Conservation (phyloP, 35 echinoderm and acorn worm genomes). For the Lytechinus pictus region DNA sequence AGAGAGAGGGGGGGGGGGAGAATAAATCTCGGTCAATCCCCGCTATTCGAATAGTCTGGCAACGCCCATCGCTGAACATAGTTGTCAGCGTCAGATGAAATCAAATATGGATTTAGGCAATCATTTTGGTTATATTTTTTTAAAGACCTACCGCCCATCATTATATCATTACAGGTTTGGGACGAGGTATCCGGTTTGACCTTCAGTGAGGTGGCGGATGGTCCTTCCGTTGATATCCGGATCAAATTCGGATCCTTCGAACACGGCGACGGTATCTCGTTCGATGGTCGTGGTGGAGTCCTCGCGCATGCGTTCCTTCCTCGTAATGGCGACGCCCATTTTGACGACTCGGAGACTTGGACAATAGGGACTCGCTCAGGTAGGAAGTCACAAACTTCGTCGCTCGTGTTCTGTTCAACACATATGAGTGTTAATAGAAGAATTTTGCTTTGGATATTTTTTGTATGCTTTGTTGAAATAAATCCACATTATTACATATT, state of each 20-base stretch:
- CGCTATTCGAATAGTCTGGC: no score
- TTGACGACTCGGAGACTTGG: conserved; percentile 81
- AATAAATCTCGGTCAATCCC: no score
- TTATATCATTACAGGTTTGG: conserved; percentile 68
- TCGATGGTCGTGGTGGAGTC: conserved; percentile 74
- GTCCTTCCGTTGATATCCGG: conserved; percentile 50
- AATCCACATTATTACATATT: no score
- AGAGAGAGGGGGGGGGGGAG: no score
- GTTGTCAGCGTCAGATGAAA: no score
- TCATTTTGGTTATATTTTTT: neutral
- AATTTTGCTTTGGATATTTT: no score
- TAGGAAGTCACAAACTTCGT: conserved; percentile 7
- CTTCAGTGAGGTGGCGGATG: conserved; percentile 50
- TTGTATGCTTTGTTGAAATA: no score
- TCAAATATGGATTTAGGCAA: no score
- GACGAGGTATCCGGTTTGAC: conserved; percentile 62
- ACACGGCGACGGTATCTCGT: conserved; percentile 70
- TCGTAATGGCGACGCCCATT: conserved; percentile 61
- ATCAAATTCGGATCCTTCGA: conserved; percentile 64
- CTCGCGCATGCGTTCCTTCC: conserved; percentile 83
- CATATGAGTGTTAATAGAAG: no score
- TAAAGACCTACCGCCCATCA: neutral
- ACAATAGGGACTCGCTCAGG: conserved; percentile 36
- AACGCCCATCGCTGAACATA: no score
- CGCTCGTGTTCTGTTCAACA: no score